Conservation (phyloP, 2,113 vertebrate genomes). For the Clarias magur region DNA sequence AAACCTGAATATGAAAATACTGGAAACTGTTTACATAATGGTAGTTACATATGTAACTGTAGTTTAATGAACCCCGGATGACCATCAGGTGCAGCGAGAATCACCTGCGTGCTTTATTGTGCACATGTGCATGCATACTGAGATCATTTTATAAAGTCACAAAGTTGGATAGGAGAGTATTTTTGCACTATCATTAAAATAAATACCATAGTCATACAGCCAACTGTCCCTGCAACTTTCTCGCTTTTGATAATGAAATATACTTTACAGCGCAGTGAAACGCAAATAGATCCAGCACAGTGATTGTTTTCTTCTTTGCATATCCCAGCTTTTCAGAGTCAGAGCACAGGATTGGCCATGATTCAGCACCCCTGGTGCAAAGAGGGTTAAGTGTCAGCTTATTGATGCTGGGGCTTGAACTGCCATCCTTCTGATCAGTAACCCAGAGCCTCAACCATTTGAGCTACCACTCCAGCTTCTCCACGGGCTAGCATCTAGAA, state of each 20-base stretch:
- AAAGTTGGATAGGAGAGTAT: background rate
- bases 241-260: background rate
- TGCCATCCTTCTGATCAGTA: too few species aligned
- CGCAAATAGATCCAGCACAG: too few species aligned
- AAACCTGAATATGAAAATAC: conserved; percentile 14
- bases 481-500: background rate
- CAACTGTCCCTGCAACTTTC: background rate
- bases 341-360: too few species aligned
- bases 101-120: background rate
- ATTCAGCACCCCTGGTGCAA: background rate
- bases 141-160: background rate
- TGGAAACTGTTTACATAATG: background rate
- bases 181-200: background rate
- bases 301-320: too few species aligned
- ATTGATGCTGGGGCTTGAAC: too few species aligned
- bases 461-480: too few species aligned
- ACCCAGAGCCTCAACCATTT: too few species aligned
- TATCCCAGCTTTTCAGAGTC: too few species aligned
- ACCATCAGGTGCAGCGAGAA: background rate
- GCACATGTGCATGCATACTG: background rate
- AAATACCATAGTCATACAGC: background rate
- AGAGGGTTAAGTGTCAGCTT: too few species aligned
- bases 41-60: background rate
- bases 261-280: too few species aligned
- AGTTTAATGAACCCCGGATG: background rate